Conservation (phyloP, 2,113 vertebrate genomes). For the Tyrannus savana region DNA sequence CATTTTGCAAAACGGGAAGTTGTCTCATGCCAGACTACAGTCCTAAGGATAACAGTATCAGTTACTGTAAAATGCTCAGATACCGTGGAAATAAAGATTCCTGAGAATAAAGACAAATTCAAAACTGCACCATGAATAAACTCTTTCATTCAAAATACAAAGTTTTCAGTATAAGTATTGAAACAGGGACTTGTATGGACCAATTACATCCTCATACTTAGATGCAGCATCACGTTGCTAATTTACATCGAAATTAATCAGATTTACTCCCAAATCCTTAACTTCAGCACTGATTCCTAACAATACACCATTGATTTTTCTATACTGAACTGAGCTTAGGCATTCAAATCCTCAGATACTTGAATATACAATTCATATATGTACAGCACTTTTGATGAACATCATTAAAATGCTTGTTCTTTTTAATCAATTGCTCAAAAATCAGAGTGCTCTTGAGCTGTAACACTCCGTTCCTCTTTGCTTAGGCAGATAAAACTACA, state of each 20-base stretch:
- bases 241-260: slow-evolving; percentile 48
- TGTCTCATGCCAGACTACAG: background rate
- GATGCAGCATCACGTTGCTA: background rate
- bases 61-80: background rate
- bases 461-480: background rate
- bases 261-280: slow-evolving; percentile 13
- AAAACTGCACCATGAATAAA: background rate
- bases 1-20: background rate
- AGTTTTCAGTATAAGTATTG: background rate
- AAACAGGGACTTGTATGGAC: background rate
- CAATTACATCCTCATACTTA: background rate
- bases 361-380: slow-evolving; percentile 30
- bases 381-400: slow-evolving; percentile 32
- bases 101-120: background rate
- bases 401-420: slow-evolving; percentile 54
- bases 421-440: slow-evolving; percentile 47
- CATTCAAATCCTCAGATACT: background rate
- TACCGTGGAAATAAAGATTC: background rate
- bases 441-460: slow-evolving; percentile 30
- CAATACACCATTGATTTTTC: slow-evolving; percentile 38
- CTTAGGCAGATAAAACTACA: slow-evolving; percentile 35
- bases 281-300: slow-evolving; percentile 6
- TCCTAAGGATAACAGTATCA: background rate
- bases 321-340: background rate
- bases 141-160: background rate